Evolutionary conservation across 2,113 vertebrate species (phyloP), one percentile per base, ranked within the genome.

Genomic region (Leptocoma aspasia): DNA sequence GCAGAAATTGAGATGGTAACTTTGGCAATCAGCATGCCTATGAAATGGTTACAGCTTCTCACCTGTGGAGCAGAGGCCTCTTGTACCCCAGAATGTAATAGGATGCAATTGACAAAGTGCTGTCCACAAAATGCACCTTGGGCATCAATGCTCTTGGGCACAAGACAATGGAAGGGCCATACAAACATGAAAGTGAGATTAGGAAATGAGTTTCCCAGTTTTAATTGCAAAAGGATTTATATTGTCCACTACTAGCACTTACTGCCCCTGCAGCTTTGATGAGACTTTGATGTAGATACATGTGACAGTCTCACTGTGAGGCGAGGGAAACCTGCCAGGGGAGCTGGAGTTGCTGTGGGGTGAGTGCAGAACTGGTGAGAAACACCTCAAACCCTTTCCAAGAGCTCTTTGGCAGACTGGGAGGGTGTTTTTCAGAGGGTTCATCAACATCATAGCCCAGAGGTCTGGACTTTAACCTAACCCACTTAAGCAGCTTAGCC

Each of bases 241-340:
- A 31, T 13, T 72, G 24, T 18, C 50, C 50, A 11, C 19, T 21
- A 24, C 35, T 24, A 15, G 27, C 7, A 3, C 42, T 73, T 31
- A 11, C 13, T 3, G 6, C 7, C 19, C 31, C 72, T 35, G 35
- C n/a, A 56, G 5, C 9, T 89, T 72, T 70, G 26, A 15, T 24
- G n/a, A 56, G 16, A 16, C 24, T 79, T 56, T 80, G 63, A 15
- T 3, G 5, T 17, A 12, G n/a, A 41, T 72, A 16, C 0, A 0
- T 0, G 1, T 16, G 19, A 60, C 0, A 0, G 5, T 56, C 3
- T 82, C n/a, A 30, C 24, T 1, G 2, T 16, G 24, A 68, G 52
- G 12, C 0, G 3, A 86, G 12, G 35, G 21, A 79, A 54, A 85
- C 1, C 2, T 1, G 1, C 23, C 31, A 7, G 14, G 19, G 7